phyloP scores from a whole-genome alignment of 2,113 vertebrate genomes.

The Ahaetulla prasina region DNA sequence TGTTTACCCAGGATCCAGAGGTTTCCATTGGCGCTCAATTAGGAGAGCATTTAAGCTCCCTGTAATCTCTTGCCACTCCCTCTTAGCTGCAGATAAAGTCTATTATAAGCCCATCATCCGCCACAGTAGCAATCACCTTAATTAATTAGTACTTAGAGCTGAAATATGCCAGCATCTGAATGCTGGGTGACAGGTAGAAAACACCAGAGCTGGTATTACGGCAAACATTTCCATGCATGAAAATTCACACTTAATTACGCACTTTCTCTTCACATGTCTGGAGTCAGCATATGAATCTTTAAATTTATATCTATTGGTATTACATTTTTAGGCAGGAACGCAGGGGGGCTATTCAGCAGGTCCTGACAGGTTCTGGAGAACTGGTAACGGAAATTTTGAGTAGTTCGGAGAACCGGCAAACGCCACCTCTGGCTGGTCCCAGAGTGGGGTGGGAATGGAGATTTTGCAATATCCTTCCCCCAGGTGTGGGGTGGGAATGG shows the following conservation, averaged over 20 bases:
- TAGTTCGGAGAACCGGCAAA: too few relatives aligned
- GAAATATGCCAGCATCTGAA: not conserved
- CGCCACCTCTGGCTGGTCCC: too few relatives aligned
- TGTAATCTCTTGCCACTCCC: slow-evolving; percentile 24
- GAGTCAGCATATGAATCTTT: not conserved
- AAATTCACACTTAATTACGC: not conserved
- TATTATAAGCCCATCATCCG: slow-evolving; percentile 40
- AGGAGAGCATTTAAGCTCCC: not conserved
- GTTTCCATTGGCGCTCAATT: slow-evolving; percentile 31
- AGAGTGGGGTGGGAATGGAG: too few relatives aligned
- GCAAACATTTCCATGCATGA: not conserved
- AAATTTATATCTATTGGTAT: not conserved
- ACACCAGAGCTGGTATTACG: not conserved
- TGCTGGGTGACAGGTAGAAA: not conserved
- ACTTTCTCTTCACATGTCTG: not conserved
- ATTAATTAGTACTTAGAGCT: slow-evolving; percentile 30
- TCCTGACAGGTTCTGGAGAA: too few relatives aligned
- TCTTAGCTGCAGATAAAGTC: slow-evolving; percentile 35
- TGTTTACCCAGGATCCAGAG: not conserved
- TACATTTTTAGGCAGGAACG: not conserved
- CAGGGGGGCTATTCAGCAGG: too few relatives aligned
- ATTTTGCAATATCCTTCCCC: too few relatives aligned
- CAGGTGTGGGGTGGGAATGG: too few relatives aligned
- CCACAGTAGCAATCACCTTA: slow-evolving; percentile 22
- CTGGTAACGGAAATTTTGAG: too few relatives aligned